These are phyloP conservation scores for Saguinus midas DNA, from an alignment of 2,113 vertebrate species.

Conservation along the genomic window DNA sequence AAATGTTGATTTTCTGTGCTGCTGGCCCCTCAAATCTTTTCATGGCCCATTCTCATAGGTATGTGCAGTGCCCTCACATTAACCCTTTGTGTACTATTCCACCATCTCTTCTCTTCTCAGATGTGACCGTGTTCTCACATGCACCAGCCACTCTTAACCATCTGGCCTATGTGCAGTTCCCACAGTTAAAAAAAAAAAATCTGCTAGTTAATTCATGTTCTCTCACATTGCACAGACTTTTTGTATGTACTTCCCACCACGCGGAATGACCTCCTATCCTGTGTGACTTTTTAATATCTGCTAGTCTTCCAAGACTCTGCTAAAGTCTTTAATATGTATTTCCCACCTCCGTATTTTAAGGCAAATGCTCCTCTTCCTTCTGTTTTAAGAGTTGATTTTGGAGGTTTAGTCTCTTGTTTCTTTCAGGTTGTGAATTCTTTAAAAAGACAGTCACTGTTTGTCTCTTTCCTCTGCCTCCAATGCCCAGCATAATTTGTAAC, in stretches of 20 bases:
- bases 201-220: not conserved
- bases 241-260: no score
- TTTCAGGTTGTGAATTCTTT: not conserved
- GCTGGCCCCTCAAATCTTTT: not conserved
- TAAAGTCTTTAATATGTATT: not conserved
- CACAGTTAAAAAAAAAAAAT: not conserved
- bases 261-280: not conserved
- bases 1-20: not conserved
- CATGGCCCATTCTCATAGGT: not conserved
- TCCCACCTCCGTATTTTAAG: not conserved
- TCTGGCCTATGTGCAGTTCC: not conserved
- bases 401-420: not conserved
- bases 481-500: not conserved
- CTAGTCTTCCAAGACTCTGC: not conserved
- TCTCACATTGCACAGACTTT: not conserved
- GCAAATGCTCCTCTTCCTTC: not conserved
- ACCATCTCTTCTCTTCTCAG: not conserved
- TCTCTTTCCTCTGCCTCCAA: not conserved
- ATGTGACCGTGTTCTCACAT: not conserved
- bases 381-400: not conserved
- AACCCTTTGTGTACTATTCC: not conserved
- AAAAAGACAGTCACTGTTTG: not conserved
- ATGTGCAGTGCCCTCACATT: fast-evolving
- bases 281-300: not conserved
- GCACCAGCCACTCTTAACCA: not conserved